Base-by-base conservation (phyloP, 2,888 invertebrate species). In the Drosophila prostipennis region DNA sequence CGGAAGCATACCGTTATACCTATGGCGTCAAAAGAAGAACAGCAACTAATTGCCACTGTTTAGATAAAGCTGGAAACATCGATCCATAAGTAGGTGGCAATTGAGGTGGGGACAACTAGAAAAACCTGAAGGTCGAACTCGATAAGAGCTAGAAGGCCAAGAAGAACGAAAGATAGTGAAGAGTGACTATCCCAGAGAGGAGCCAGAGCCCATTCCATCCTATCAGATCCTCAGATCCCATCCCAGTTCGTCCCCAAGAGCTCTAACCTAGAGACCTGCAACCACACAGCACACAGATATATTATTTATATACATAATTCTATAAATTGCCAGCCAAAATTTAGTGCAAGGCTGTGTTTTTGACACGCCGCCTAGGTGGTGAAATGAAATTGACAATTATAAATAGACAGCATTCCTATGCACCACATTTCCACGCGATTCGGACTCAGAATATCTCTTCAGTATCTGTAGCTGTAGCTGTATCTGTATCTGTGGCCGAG, bases 341-440 rank as follows among this genome's bases (percentile, higher is more conserved):
- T 68, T 69, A 74, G 82, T 82, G 82, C 82, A 82, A 82, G 82
- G 82, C 86, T 86, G 76, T 74, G 82, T 67, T 87, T 82, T 82
- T 82, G 86, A 86, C 82, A 86, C 86, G 73, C 61, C 73, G 71
- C 53, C 34, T 23, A 45, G 64, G 63, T 49, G 75, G 76, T 84
- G 48, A 48, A 48, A 48, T 48, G 48, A 48, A 48, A 85, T 81
- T 87, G 88, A 69, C 80, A 83, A 76, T 80, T 82, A 88, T 59
- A 87, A 86, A 82, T 82, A 86, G 86, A 56, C 78, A 71, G 56
- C 67, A 73, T 73, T 63, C 73, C 74, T 54, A 73, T 65, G 70
- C 54, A 73, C 65, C 56, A 65, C 43, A 71, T 72, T 69, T 69
- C 63, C 69, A 69, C 69, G 32, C 29, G 39, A 68, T 46, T 51